phyloP scores from a whole-genome alignment of 2,888 invertebrate genomes.

The Sturmia bella region DNA sequence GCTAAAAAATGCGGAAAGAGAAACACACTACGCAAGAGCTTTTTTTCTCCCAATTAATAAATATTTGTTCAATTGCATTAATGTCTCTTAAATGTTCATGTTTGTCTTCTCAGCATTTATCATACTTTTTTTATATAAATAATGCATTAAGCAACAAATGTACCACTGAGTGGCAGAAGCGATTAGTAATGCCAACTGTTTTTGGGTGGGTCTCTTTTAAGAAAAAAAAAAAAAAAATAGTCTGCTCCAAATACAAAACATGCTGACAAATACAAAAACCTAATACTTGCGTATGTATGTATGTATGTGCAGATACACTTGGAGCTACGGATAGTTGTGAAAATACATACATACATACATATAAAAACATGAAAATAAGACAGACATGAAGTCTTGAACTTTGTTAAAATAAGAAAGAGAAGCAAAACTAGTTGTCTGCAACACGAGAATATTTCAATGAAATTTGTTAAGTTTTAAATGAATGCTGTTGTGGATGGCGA shows the following conservation, averaged over 20 bases:
- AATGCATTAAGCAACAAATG: slow-evolving; percentile 18
- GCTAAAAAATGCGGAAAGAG: not conserved
- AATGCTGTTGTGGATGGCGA: slow-evolving; percentile 38
- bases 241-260: slow-evolving; percentile 26
- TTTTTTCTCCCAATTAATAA: not conserved
- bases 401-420: slow-evolving; percentile 29
- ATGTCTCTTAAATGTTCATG: slow-evolving; percentile 3
- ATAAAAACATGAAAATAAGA: slow-evolving; percentile 25
- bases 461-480: slow-evolving; percentile 14
- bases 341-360: not conserved
- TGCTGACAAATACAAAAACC: slow-evolving; percentile 14
- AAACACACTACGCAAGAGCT: not conserved
- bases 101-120: slow-evolving; percentile 14
- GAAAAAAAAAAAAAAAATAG: too few species aligned
- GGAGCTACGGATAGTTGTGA: too few species aligned
- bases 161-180: slow-evolving; percentile 34
- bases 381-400: slow-evolving; percentile 63
- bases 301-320: not conserved
- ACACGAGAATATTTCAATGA: slow-evolving; percentile 47
- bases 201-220: slow-evolving; percentile 56
- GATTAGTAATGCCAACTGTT: slow-evolving; percentile 54
- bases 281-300: not conserved
- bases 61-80: slow-evolving; percentile 22
- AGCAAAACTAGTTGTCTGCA: slow-evolving; percentile 52
- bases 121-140: not conserved